Conservation (phyloP, 1,140 invertebrate genomes). For the Aphelenchoides besseyi region DNA sequence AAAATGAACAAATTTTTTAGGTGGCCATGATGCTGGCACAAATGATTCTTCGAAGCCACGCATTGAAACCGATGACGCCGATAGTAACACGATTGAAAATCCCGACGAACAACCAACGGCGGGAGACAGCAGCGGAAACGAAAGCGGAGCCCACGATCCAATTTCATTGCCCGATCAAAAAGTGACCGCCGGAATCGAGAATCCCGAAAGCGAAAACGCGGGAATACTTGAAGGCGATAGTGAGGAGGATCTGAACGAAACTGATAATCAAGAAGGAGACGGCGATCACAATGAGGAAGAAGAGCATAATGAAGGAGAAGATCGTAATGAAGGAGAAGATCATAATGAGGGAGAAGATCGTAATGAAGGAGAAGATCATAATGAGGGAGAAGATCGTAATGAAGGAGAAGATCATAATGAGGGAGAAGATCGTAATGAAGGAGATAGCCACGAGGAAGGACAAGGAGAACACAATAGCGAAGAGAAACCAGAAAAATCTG, state of each 20-base stretch:
- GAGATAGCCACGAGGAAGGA: slow-evolving; percentile 16
- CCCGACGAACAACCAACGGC: background rate
- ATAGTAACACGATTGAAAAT: background rate
- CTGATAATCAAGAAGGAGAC: slow-evolving; percentile 14
- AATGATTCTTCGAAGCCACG: background rate
- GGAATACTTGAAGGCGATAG: too few species aligned
- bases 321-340: background rate
- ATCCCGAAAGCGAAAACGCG: too few species aligned
- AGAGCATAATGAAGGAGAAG: slow-evolving; percentile 19
- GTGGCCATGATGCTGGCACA: too few species aligned
- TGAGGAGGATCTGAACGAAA: slow-evolving; percentile 3
- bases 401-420: slow-evolving; percentile 7
- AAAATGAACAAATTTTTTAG: too few species aligned
- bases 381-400: background rate
- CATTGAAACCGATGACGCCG: background rate
- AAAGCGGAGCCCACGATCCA: background rate
- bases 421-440: background rate
- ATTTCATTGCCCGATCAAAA: background rate
- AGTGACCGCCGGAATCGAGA: background rate
- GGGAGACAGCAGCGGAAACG: background rate
- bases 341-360: too few species aligned
- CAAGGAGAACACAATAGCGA: background rate
- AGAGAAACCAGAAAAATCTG: background rate
- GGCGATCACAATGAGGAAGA: background rate
- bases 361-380: background rate